A percentile compares a stretch with the other conserved stretches of the same genome.
phyloP scores from a whole-genome alignment of 2,888 invertebrate species.

The Hyposoter didymator region DNA sequence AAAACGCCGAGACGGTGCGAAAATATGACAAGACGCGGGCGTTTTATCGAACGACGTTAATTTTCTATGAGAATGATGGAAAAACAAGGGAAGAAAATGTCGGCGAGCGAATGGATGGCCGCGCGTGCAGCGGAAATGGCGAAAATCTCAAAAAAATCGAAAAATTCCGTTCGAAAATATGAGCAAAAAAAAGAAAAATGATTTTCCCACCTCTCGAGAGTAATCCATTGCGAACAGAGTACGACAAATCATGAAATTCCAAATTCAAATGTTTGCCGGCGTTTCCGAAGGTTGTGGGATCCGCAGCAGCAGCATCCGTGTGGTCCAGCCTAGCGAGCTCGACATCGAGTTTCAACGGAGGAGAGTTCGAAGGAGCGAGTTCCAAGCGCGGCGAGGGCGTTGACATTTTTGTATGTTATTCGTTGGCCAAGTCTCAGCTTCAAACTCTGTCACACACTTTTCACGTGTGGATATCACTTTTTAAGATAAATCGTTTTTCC shows the following conservation, averaged over 20 bases:
- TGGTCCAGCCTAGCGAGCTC: constrained; percentile 23
- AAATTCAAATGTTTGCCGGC: constrained; percentile 83
- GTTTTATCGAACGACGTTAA: constrained; percentile 49
- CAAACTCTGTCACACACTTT: neutral
- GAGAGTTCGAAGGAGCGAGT: neutral
- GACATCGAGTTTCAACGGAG: constrained; percentile 38
- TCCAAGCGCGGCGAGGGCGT: constrained; percentile 16
- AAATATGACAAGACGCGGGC: neutral
- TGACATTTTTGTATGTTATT: constrained; percentile 23
- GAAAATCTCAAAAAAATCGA: too few relatives aligned
- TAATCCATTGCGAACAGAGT: constrained; percentile 87
- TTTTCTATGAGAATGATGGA: too few relatives aligned
- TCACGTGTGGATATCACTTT: neutral
- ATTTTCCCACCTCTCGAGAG: constrained; percentile 85
- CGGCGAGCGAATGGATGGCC: too few relatives aligned
- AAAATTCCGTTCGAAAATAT: neutral
- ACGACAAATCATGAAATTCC: constrained; percentile 88
- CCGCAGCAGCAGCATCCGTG: neutral
- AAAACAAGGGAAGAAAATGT: too few relatives aligned
- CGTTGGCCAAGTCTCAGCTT: neutral
- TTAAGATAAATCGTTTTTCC: neutral
- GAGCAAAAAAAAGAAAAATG: constrained; percentile 35
- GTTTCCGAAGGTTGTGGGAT: neutral
- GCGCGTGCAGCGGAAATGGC: too few relatives aligned
- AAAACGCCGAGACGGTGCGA: constrained; percentile 29